Evolutionary conservation across 2,797 vertebrate species (phyloP).

Genomic region (Hemitrygon akajei): DNA sequence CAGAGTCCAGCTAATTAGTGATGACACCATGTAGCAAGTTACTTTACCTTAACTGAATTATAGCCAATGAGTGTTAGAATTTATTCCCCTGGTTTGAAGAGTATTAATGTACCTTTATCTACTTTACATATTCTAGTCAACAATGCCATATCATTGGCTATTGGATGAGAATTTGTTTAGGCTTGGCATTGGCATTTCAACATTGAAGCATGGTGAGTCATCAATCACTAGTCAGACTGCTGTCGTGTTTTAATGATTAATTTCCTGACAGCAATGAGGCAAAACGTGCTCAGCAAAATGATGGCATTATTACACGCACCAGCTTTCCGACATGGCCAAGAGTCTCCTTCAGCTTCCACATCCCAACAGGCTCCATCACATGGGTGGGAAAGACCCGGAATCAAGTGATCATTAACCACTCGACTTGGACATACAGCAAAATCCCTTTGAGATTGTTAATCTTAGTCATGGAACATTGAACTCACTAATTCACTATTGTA

Average conservation of each 20-base stretch:
- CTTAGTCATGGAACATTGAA: no score
- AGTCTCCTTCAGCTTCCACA: background rate
- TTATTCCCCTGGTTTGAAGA: background rate
- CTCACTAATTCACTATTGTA: no score
- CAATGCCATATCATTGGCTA: no score
- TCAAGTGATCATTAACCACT: no score
- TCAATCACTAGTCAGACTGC: background rate
- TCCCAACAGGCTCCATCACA: background rate
- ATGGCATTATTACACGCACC: background rate
- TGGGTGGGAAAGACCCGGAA: background rate
- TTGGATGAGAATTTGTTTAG: background rate
- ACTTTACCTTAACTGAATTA: background rate
- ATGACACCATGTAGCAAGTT: background rate
- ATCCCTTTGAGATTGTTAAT: no score
- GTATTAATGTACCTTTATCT: background rate
- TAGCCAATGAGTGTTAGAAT: background rate
- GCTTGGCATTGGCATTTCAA: background rate
- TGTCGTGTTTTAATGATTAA: background rate
- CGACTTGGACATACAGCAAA: no score
- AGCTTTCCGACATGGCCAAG: background rate
- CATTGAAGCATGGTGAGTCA: background rate
- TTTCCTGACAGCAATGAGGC: background rate
- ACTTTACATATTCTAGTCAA: no score
- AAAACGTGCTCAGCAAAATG: background rate
- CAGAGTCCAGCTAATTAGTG: no score